Base-by-base conservation (phyloP, 2,888 invertebrate genomes). In the Dryocosmus kuriphilus region DNA sequence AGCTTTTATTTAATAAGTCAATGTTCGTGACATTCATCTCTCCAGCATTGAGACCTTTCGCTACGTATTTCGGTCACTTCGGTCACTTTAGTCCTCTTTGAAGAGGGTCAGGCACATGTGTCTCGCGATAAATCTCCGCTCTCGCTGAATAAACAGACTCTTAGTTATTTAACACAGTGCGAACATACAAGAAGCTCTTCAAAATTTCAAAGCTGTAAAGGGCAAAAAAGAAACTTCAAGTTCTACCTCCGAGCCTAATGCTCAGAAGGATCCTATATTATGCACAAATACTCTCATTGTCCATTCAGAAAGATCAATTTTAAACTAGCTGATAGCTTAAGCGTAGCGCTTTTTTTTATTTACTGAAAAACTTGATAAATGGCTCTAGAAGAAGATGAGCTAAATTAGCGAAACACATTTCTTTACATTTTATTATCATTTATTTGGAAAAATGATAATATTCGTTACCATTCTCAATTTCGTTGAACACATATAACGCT, bases 61-160 rank as follows among this genome's bases (percentile, higher is more conserved):
- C 51, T 71, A 51, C 46, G 74, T 62, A 41, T 62, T 41, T 67
- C 74, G 75, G 81, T 80, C 78, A 79, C 77, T 80, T 81, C 62
- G 80, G 80, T 80, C 80, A 78, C 77, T 77, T 79, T 77, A 24
- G 63, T 67, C 77, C 73, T 79, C 78, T 81, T 79, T 82, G 82
- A 82, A 82, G 80, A 82, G 82, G 41, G 74, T 71, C 71, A 71
- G 71, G 71, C 71, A 71, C 71, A 71, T 71, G 51, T 71, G 71
- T 71, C 51, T 71, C 51, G 71, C 71, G 71, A 71, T 71, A 71
- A 71, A 71, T 71, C 71, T 71, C 71, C 51, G 71, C 51, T 71
- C 71, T 71, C 71, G 51, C 71, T 71, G 71, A 71, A 71, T 71
- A 71, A 71, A 71, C 71, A 71, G 71, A 71, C 71, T 55, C 71